These are phyloP conservation scores for Pleuronectes platessa DNA, from an alignment of 2,113 vertebrate genomes.

Conservation along the genomic window DNA sequence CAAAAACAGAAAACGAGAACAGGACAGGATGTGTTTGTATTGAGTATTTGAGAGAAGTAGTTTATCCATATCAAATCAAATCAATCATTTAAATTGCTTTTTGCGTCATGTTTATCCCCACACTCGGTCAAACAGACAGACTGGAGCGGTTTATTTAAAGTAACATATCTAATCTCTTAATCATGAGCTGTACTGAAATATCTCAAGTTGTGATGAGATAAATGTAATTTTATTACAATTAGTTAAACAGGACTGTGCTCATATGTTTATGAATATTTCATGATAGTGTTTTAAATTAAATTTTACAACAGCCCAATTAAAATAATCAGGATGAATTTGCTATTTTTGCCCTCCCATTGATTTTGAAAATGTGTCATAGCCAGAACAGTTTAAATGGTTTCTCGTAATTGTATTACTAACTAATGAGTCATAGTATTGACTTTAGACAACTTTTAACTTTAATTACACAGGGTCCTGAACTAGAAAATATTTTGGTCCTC, in stretches of 20 bases:
- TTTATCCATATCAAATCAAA: constrained; percentile 54
- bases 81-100: constrained; percentile 33
- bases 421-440: too few relatives aligned
- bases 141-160: constrained; percentile 26
- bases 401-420: too few relatives aligned
- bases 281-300: background rate
- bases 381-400: too few relatives aligned
- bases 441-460: too few relatives aligned
- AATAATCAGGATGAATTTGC: background rate
- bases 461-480: too few relatives aligned
- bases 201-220: background rate
- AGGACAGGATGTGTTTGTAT: constrained; percentile 31
- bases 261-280: constrained; percentile 14
- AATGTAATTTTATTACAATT: background rate
- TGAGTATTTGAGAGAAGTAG: background rate
- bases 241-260: background rate
- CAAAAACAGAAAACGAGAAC: constrained; percentile 29
- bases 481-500: too few relatives aligned
- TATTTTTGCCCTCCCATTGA: background rate
- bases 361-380: too few relatives aligned
- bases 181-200: constrained; percentile 3
- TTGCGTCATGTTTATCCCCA: constrained; percentile 33
- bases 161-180: constrained; percentile 5
- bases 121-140: background rate
- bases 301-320: background rate